These are phyloP conservation scores for Sarcophaga bullata DNA, from an alignment of 1,140 invertebrate species.

Conservation along the genomic window DNA sequence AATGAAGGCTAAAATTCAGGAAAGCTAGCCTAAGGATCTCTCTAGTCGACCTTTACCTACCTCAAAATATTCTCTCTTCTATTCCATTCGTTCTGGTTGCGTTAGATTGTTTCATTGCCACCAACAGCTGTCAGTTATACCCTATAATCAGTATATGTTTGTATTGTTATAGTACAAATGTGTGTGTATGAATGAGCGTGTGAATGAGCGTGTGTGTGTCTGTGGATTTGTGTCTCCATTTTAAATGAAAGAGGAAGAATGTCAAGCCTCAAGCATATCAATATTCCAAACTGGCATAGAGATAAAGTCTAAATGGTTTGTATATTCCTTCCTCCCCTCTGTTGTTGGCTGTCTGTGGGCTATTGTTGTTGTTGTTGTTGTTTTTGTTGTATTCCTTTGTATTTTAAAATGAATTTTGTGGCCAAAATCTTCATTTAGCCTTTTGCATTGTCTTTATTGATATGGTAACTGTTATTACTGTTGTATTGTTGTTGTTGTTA, in stretches of 20 bases:
- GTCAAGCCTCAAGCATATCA: conserved; percentile 12
- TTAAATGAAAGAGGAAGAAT: not conserved
- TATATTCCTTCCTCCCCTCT: too few relatives aligned
- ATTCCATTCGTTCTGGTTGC: not conserved
- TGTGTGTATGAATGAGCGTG: not conserved
- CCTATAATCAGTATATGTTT: not conserved
- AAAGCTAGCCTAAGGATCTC: not conserved
- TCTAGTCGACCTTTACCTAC: not conserved
- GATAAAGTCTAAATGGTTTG: too few relatives aligned
- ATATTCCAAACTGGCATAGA: not conserved
- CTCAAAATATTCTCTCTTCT: not conserved
- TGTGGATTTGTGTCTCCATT: too few relatives aligned
- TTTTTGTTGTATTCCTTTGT: not conserved
- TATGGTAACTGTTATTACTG: too few relatives aligned
- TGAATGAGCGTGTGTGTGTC: too few relatives aligned
- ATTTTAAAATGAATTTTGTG: not conserved
- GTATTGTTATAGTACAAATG: not conserved
- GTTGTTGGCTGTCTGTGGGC: not conserved
- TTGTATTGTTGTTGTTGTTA: too few relatives aligned
- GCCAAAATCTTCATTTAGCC: not conserved
- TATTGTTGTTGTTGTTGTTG: not conserved
- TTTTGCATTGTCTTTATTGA: too few relatives aligned
- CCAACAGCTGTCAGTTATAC: conserved; percentile 1
- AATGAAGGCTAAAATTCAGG: too few relatives aligned
- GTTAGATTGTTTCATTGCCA: not conserved